Base-by-base conservation (phyloP, 2,888 invertebrate genomes). In the Sphaerophoria rueppellii region DNA sequence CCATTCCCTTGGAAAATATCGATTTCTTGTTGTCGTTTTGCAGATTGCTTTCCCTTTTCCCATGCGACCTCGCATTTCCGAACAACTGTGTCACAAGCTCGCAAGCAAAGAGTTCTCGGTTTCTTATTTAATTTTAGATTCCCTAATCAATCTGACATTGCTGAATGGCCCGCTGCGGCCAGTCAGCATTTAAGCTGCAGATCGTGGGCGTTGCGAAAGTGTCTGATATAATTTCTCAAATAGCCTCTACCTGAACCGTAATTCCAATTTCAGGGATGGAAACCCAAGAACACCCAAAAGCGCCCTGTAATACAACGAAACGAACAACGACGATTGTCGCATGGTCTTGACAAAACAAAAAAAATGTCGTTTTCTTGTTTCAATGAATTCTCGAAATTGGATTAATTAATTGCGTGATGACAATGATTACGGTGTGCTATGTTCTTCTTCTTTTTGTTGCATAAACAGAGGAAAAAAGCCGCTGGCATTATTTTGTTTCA, bases 351-450 rank as follows among this genome's bases (percentile, higher is more conserved):
- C 24, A 24, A 24, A 24, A 24, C 24, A 24, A 24, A 63, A 43
- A 35, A 55, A 70, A 73, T 52, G 71, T 63, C 9, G 9, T 74
- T 77, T 82, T 54, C 12, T 72, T 37, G 48, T 46, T n/a, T 34
- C 50, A 35, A n/a, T 55, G 32, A 54, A 43, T 60, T 43, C 43
- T 35, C 73, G 9, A 50, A 78, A 82, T 78, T 78, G 69, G 61
- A 82, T 78, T 78, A 69, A 73, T 82, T 73, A 78, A 82, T 82
- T 78, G 78, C 69, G 78, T 82, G 82, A 24, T 24, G 24, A 82
- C 73, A 70, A 70, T n/a, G n/a, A n/a, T 74, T 82, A 70, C 74
- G 78, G 74, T 50, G 78, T 43, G 11, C 78, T 65, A 37, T 72
- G 6, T 34, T 78, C 16, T 2, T 60, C 24, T 60, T 60, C 58